These are phyloP conservation scores for Oncorhynchus nerka DNA, from an alignment of 2,113 vertebrate species.

Conservation along the genomic window DNA sequence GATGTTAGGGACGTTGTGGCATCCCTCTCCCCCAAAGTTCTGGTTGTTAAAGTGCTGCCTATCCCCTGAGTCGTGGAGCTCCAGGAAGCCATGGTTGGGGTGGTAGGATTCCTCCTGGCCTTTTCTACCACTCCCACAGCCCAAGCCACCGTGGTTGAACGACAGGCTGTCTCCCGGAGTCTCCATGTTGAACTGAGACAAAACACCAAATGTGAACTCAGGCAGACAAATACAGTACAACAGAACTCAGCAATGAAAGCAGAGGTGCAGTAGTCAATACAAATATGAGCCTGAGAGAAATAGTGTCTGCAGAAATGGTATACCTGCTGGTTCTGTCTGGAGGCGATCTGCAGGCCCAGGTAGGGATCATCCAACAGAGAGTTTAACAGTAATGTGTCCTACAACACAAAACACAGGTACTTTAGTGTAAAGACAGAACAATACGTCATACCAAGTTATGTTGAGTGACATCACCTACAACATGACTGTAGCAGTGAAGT, in stretches of 20 bases:
- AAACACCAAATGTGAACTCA: not conserved
- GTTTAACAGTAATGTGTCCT: conserved; percentile 72
- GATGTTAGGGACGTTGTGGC: conserved; percentile 82
- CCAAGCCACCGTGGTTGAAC: conserved; percentile 65
- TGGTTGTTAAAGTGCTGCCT: conserved; percentile 78
- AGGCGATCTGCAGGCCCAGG: conserved; percentile 67
- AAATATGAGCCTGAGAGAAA: not conserved
- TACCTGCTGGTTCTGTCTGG: conserved; percentile 74
- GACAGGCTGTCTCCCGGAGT: conserved; percentile 58
- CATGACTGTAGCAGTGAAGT: no score
- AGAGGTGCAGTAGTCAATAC: no score
- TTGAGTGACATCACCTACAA: not conserved
- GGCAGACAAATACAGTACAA: not conserved
- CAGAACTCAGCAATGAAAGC: not conserved
- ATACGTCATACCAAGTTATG: not conserved
- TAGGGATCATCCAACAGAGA: conserved; percentile 76
- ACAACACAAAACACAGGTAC: not conserved
- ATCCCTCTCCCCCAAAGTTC: conserved; percentile 65
- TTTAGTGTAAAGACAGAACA: not conserved
- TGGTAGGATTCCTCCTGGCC: conserved; percentile 56
- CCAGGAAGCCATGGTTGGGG: conserved; percentile 68
- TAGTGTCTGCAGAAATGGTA: not conserved
- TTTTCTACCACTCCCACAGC: conserved; percentile 45
- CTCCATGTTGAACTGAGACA: conserved; percentile 53
- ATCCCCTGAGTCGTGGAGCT: conserved; percentile 64